phyloP scores from a whole-genome alignment of 2,888 invertebrate genomes.

The Teinopalpus imperialis region DNA sequence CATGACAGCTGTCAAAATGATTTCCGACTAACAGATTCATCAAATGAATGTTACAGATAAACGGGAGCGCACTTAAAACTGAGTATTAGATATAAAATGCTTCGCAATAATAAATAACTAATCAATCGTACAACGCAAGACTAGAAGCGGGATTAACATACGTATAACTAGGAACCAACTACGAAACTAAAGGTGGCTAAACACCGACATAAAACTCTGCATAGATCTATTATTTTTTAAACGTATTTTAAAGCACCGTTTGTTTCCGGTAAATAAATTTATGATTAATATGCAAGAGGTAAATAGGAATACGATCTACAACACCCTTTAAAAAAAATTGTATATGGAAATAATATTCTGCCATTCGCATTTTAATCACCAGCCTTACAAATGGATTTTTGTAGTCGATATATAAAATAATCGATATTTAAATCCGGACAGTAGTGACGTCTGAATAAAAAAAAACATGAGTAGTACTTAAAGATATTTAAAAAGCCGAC shows the following conservation, averaged over 20 bases:
- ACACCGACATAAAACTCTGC: conserved; percentile 26
- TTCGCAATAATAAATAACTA: conserved; percentile 34
- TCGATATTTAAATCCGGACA: no score
- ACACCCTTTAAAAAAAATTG: conserved; percentile 8
- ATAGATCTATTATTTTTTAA: conserved; percentile 20
- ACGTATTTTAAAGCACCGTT: conserved; percentile 30
- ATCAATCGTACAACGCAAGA: conserved; percentile 49
- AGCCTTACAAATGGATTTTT: no score
- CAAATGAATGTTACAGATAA: conserved; percentile 22
- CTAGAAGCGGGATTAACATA: conserved; percentile 49
- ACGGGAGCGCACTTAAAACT: conserved; percentile 34
- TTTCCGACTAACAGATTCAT: conserved; percentile 6
- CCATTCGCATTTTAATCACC: no score
- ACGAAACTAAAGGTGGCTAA: conserved; percentile 25
- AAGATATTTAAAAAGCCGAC: no score
- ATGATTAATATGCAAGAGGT: not conserved
- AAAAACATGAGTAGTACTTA: no score
- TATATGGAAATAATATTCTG: not conserved
- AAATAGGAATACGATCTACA: conserved; percentile 13
- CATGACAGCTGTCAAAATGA: conserved; percentile 16
- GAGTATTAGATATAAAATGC: conserved; percentile 48
- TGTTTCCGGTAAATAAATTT: not conserved
- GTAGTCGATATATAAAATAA: no score
- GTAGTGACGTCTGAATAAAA: no score
- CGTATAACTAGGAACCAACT: conserved; percentile 21